Base-by-base conservation (phyloP, 2,113 vertebrate species). In the Probosciger aterrimus region DNA sequence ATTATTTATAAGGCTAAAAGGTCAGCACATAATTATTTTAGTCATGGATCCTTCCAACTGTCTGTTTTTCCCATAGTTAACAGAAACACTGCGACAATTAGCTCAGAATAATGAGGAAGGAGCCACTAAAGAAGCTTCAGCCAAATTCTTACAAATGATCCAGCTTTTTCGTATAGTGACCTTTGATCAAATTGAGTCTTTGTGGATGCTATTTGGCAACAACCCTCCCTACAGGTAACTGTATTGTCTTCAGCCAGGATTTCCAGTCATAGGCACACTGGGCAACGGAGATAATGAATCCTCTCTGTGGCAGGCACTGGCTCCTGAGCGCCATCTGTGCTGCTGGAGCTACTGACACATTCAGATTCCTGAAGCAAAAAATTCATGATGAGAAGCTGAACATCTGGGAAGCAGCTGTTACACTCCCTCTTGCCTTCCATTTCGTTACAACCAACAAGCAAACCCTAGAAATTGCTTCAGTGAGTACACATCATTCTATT, bases 351-450 rank as follows among this genome's bases (percentile, higher is more conserved):
- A 96, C 90, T 18, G 97, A 98, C 80, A 93, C 98, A 0, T 95
- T 99, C 55, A 97, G 95, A 49, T 98, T 99, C 91, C 83, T 99
- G 50, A 96, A 98, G 77, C 91, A 84, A 31, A 97, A 98, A 93
- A 98, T 99, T 82, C 96, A 97, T 14, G 91, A 96, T 6, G 80
- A 71, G 62, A 97, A 98, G 44, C 6, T 98, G 50, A 93, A 85
- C 52, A 22, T 35, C 41, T 82, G 62, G 69, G 98, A 99, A 92
- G 97, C 97, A 59, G 39, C 96, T 88, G 82, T 82, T 12, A 73
- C 91, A 33, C 70, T 99, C 18, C 9, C 98, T 71, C 35, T 98
- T 0, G 88, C 98, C 6, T 92, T 99, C 18, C 97, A 98, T 79
- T 98, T 98, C 19, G 93, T 98, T 22, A 90, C 95, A 31, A 68